Conservation (phyloP, 2,888 invertebrate genomes). For the Sussaba pulchella region DNA sequence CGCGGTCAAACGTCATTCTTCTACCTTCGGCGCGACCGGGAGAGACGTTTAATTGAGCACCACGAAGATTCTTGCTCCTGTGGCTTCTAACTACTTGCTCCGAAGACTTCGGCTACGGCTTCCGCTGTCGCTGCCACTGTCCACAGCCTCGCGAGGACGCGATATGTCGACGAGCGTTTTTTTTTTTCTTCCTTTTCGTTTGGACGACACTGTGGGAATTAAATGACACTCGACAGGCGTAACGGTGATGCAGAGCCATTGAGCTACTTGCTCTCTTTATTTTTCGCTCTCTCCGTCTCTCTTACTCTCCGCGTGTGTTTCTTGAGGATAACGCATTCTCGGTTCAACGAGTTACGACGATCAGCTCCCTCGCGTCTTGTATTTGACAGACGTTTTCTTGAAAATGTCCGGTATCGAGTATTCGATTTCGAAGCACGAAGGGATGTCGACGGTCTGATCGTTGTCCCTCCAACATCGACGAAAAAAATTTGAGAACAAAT, state of each 20-base stretch:
- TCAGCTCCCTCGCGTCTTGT: not conserved
- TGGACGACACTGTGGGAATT: constrained; percentile 59
- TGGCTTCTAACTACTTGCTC: constrained; percentile 1
- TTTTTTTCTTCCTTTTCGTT: constrained; percentile 35
- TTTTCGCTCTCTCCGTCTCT: too few relatives aligned
- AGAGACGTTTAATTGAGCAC: constrained; percentile 64
- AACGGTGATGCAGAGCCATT: constrained; percentile 51
- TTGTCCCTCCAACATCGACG: not conserved
- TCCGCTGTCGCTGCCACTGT: constrained; percentile 7
- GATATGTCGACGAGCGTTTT: constrained; percentile 46
- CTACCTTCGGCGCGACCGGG: constrained; percentile 35
- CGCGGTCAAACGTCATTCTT: constrained; percentile 24
- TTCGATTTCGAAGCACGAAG: not conserved
- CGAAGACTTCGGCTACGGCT: constrained; percentile 3
- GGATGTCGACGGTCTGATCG: not conserved
- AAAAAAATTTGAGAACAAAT: not conserved
- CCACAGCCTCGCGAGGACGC: constrained; percentile 35
- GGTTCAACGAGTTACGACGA: constrained; percentile 4
- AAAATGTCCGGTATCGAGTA: not conserved
- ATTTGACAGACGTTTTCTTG: constrained; percentile 11
- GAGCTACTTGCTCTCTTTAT: constrained; percentile 28
- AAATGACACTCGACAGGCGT: constrained; percentile 61
- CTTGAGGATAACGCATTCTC: constrained; percentile 37
- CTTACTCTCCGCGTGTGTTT: too few relatives aligned
- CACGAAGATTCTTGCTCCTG: constrained; percentile 53